Evolutionary conservation across 1,140 invertebrate genomes (phyloP).

Genomic region (Dreissena rostriformis): DNA sequence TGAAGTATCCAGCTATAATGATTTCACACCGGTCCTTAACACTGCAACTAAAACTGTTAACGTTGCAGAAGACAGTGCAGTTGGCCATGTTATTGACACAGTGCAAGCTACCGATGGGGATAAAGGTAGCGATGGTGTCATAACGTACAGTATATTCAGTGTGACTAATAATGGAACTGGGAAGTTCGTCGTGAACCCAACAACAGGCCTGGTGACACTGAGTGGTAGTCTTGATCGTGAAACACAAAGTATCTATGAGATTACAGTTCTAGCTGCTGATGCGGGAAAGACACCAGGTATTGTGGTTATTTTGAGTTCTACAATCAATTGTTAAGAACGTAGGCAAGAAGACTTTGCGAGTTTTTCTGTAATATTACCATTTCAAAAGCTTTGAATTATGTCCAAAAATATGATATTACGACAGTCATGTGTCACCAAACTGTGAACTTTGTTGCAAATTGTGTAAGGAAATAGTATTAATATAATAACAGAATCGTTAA

Average conservation of each 20-base stretch:
- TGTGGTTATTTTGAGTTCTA: not conserved
- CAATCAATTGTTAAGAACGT: not conserved
- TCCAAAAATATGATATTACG: no score
- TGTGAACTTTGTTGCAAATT: no score
- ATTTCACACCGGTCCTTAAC: conserved; percentile 92
- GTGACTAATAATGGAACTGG: conserved; percentile 53
- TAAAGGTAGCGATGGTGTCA: conserved; percentile 59
- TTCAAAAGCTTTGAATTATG: no score
- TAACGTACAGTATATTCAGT: conserved; percentile 62
- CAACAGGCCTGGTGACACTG: conserved; percentile 58
- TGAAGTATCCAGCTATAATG: conserved; percentile 89
- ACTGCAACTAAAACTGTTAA: conserved; percentile 35
- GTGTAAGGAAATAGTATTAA: no score
- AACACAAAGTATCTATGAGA: conserved; percentile 50
- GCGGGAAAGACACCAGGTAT: conserved; percentile 51
- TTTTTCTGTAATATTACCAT: no score
- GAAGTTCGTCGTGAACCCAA: conserved; percentile 59
- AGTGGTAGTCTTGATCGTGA: conserved; percentile 70
- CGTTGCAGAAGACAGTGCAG: conserved; percentile 50
- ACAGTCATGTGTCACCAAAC: no score
- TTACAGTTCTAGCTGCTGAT: conserved; percentile 63
- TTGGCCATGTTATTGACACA: conserved; percentile 44
- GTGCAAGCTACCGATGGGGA: conserved; percentile 65
- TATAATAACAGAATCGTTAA: no score
- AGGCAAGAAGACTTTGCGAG: not conserved